phyloP scores from a whole-genome alignment of 2,888 invertebrate genomes.

The Ischnura elegans region DNA sequence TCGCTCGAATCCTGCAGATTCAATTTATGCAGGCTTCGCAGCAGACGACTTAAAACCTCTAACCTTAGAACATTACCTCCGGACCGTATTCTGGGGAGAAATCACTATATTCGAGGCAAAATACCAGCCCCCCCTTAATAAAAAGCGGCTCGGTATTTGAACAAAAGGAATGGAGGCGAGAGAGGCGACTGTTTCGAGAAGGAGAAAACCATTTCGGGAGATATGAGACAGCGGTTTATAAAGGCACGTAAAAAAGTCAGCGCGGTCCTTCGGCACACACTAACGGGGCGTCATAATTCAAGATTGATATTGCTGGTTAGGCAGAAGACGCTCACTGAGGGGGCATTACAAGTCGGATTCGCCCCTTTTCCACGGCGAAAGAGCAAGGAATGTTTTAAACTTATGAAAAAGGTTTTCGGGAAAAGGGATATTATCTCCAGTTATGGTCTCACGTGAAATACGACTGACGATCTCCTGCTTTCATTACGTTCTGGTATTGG shows the following conservation, averaged over 20 bases:
- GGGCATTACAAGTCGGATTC: background rate
- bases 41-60: background rate
- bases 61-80: background rate
- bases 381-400: slow-evolving; percentile 8
- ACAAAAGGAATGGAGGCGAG: background rate
- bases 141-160: slow-evolving; percentile 25
- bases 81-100: background rate
- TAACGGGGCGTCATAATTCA: slow-evolving; percentile 51
- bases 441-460: background rate
- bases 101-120: slow-evolving; percentile 24
- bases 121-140: slow-evolving; percentile 13
- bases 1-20: background rate
- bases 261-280: background rate
- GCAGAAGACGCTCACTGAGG: slow-evolving; percentile 11
- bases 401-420: slow-evolving; percentile 30
- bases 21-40: slow-evolving; percentile 18
- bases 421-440: background rate
- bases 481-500: slow-evolving; percentile 11
- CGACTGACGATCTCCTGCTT: slow-evolving; percentile 17
- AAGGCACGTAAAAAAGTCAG: slow-evolving; percentile 14
- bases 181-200: slow-evolving; percentile 35
- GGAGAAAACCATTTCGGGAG: slow-evolving; percentile 29
- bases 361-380: background rate
- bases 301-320: slow-evolving; percentile 41
- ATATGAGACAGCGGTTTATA: slow-evolving; percentile 51